Conservation (phyloP, 2,797 vertebrate species). For the Dendrocincla fuliginosa region DNA sequence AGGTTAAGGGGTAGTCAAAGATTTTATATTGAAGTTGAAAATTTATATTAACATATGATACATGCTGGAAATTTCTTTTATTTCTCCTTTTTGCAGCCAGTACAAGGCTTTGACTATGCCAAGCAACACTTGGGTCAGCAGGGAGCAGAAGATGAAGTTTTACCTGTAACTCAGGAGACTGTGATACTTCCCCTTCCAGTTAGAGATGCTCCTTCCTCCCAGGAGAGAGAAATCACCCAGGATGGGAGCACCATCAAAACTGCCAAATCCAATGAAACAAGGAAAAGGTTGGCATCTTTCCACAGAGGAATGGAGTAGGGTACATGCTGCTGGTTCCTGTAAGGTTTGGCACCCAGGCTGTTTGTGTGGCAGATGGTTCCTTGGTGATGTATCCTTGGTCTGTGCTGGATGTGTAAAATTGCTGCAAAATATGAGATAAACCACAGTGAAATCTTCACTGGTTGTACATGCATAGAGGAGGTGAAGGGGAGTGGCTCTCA, state of each 20-base stretch:
- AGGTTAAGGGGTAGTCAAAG: neutral
- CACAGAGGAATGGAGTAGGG: neutral
- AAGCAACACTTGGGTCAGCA: slow-evolving; percentile 98
- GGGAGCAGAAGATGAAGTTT: slow-evolving; percentile 90
- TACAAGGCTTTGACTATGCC: slow-evolving; percentile 98
- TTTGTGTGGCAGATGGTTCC: neutral
- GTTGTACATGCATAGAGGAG: neutral
- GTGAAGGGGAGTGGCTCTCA: neutral
- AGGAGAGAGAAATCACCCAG: slow-evolving; percentile 86
- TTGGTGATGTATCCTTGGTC: neutral
- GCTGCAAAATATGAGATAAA: neutral
- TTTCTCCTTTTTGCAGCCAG: slow-evolving; percentile 81
- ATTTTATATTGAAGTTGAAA: neutral
- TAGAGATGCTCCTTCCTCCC: slow-evolving; percentile 84
- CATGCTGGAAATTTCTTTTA: neutral
- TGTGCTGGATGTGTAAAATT: neutral
- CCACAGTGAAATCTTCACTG: neutral
- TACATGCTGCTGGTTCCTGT: neutral
- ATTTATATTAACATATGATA: neutral
- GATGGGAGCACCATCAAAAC: slow-evolving; percentile 91
- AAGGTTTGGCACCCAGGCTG: neutral
- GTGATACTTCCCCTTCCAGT: slow-evolving; percentile 89
- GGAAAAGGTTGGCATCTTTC: slow-evolving; percentile 84
- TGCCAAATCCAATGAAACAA: slow-evolving; percentile 84
- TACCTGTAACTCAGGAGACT: slow-evolving; percentile 92